phyloP scores from a whole-genome alignment of 92 coral and sea anemone species.

The Umimayanthus kanabou region DNA sequence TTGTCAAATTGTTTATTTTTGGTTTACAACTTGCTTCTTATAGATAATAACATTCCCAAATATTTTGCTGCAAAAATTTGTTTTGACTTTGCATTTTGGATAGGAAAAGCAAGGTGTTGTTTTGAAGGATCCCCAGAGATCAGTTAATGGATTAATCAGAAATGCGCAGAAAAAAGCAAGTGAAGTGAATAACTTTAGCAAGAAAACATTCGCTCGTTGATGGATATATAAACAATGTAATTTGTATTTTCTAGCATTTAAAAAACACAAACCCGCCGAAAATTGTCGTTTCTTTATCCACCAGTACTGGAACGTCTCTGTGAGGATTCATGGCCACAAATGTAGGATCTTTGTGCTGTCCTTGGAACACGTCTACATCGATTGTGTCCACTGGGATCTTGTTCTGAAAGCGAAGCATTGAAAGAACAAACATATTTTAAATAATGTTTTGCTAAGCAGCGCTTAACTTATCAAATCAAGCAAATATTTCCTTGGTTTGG shows the following conservation, averaged over 20 bases:
- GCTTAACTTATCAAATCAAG: no score
- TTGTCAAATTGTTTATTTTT: no score
- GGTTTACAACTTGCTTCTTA: no score
- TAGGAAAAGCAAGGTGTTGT: neutral
- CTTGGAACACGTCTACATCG: constrained; percentile 82
- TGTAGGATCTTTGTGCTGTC: constrained; percentile 61
- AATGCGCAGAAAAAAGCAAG: neutral
- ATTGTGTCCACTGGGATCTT: constrained; percentile 70
- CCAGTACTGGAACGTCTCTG: constrained; percentile 84
- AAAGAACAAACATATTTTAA: neutral
- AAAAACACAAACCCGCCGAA: constrained; percentile 84
- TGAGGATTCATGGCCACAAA: constrained; percentile 81
- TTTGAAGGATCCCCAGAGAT: neutral
- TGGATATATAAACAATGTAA: neutral
- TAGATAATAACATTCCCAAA: no score
- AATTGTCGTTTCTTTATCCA: constrained; percentile 66
- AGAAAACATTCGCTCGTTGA: neutral
- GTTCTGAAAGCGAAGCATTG: constrained; percentile 55
- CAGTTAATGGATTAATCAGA: neutral
- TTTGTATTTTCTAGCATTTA: neutral
- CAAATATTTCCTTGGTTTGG: neutral
- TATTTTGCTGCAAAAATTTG: no score
- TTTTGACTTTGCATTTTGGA: neutral
- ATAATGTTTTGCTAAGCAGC: neutral
- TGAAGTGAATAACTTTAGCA: no score